Percentiles rank a stretch among this genome's conserved stretches.
phyloP scores from a whole-genome alignment of 2,888 invertebrate species.

The Xanthorhoe spadicearia region DNA sequence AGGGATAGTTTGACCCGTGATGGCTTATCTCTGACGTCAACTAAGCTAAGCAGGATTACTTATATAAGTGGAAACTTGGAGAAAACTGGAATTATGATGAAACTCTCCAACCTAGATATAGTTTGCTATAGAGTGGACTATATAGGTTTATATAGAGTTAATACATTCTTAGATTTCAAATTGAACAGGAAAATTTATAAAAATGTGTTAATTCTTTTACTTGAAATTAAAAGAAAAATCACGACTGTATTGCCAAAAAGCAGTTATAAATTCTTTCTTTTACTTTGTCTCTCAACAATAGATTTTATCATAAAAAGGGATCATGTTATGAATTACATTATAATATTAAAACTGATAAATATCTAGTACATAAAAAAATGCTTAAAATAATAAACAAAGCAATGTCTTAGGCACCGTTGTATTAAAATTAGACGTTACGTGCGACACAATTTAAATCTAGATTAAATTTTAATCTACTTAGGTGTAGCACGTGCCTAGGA shows the following conservation, averaged over 20 bases:
- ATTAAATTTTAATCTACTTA: not conserved
- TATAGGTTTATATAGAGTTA: not conserved
- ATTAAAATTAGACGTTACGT: not conserved
- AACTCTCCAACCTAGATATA: not conserved
- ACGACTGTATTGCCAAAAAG: too few species aligned
- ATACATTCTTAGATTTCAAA: not conserved
- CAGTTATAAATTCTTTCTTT: too few species aligned
- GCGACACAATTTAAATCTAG: not conserved
- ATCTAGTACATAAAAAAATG: too few species aligned
- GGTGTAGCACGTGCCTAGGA: not conserved
- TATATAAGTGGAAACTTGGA: conserved; percentile 20
- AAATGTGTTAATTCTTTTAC: too few species aligned
- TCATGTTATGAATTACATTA: too few species aligned
- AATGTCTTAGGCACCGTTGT: not conserved
- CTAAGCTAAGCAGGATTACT: conserved; percentile 21
- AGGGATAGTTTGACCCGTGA: conserved; percentile 21
- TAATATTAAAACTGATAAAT: too few species aligned
- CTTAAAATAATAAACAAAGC: not conserved
- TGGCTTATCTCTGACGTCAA: conserved; percentile 30
- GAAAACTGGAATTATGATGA: conserved; percentile 19
- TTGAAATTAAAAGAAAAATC: too few species aligned
- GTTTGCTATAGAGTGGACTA: not conserved
- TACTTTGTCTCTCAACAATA: too few species aligned
- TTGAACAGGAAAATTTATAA: too few species aligned
- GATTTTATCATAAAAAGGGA: too few species aligned